Evolutionary conservation across 2,888 invertebrate genomes (phyloP), one percentile per base, ranked within the genome.

Genomic region (Metellina segmentata): DNA sequence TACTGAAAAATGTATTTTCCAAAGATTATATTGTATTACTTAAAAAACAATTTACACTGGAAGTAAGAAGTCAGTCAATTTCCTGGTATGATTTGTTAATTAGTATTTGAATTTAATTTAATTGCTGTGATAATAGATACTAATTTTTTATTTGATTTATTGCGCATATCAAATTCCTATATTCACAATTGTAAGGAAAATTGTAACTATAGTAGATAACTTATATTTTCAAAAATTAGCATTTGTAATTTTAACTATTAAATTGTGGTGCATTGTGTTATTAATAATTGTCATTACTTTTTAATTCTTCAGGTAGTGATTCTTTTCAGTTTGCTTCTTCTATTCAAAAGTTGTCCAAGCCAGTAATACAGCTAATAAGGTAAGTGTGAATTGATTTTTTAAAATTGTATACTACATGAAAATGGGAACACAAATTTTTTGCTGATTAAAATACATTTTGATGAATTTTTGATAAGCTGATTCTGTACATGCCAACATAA

Each of bases 321-420:
- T 61, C 81, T 53, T 69, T 49, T 34, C 90, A 90, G 13, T 90
- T 85, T 85, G 51, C 81, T 51, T 82, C 90, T 71, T 53, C 48
- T 49, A 70, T 91, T 82, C 86, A 82, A 48, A 69, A 81, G 53
- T 53, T 91, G 71, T 4, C 70, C 8, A 82, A 91, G 11, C 82
- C 91, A 6, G 20, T 91, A 7, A 53, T 91, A 16, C 34, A 81
- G 34, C n/a, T 91, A 13, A 51, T 71, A 11, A 91, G 91, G 91
- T 82, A 74, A 53, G n/a, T 9, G 48, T 11, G 8, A 2, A 34
- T 77, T 77, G 34, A 16, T 16, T 52, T 72, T 6, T 51, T 16
- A 16, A 9, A 61, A 61, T 16, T 16, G 61, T 5, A 8, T 61
- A 61, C 11, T 61, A 8, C 11, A 5, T 61, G 61, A 61, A 61